phyloP scores from a whole-genome alignment of 2,888 invertebrate genomes.

The Agriopis marginaria region DNA sequence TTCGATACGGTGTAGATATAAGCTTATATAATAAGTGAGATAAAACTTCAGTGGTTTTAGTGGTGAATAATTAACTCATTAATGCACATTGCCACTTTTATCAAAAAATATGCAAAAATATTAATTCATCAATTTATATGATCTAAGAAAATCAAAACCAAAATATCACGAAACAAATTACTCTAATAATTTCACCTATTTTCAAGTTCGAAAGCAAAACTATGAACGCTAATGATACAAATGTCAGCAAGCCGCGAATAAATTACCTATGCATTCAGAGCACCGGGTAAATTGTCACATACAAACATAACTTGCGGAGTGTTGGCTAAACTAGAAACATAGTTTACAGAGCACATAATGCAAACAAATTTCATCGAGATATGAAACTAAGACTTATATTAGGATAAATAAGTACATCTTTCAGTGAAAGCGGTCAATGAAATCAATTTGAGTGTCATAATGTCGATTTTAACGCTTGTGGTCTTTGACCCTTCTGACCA shows the following conservation, averaged over 20 bases:
- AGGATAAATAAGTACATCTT: slow-evolving; percentile 39
- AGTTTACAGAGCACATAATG: slow-evolving; percentile 28
- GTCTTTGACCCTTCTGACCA: slow-evolving; percentile 65
- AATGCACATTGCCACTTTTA: too few species aligned
- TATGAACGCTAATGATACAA: slow-evolving; percentile 26
- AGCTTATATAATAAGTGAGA: too few species aligned
- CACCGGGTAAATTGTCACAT: slow-evolving; percentile 57
- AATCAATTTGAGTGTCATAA: slow-evolving; percentile 63
- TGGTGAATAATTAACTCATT: too few species aligned
- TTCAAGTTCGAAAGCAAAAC: slow-evolving; percentile 21
- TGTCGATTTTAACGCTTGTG: slow-evolving; percentile 60
- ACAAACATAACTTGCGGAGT: slow-evolving; percentile 48
- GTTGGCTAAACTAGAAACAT: slow-evolving; percentile 48
- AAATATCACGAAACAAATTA: not conserved
- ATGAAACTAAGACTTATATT: slow-evolving; percentile 36
- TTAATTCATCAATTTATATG: too few species aligned
- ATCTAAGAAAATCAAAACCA: too few species aligned
- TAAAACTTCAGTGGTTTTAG: too few species aligned
- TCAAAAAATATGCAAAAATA: too few species aligned
- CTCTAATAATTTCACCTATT: slow-evolving; percentile 25
- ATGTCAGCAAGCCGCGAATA: slow-evolving; percentile 56
- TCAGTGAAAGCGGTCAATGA: slow-evolving; percentile 68
- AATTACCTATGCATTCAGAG: slow-evolving; percentile 72
- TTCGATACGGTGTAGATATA: too few species aligned
- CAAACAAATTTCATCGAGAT: slow-evolving; percentile 14